Evolutionary conservation across 2,113 vertebrate genomes (phyloP).

Genomic region (Ovis canadensis): DNA sequence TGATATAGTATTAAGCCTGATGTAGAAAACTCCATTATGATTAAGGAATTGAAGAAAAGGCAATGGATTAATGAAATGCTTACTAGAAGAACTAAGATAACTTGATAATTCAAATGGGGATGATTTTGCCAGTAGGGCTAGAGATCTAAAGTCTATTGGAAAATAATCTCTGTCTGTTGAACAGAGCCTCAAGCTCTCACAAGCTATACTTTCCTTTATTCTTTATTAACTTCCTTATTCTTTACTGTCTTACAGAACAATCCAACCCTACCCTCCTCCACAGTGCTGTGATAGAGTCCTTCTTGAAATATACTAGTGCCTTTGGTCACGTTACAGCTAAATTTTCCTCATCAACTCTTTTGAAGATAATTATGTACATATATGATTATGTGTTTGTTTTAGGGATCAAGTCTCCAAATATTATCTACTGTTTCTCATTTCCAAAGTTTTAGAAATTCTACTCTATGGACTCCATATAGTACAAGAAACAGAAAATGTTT

Average conservation of each 20-base stretch:
- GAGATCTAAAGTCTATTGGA: neutral
- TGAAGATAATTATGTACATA: neutral
- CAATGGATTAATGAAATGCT: neutral
- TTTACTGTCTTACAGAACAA: neutral
- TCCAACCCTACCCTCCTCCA: rapidly evolving
- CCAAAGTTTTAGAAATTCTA: neutral
- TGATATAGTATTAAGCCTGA: neutral
- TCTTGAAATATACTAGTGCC: neutral
- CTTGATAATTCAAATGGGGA: neutral
- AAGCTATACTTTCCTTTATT: neutral
- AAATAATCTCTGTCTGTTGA: neutral
- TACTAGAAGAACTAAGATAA: neutral
- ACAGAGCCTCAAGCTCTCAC: neutral
- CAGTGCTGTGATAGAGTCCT: neutral
- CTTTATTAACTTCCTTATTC: neutral
- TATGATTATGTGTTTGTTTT: neutral
- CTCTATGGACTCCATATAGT: neutral
- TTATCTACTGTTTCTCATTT: neutral
- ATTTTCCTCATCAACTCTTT: neutral
- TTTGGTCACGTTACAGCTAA: neutral
- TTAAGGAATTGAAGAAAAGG: neutral
- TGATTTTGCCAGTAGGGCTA: neutral
- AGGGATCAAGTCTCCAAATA: neutral
- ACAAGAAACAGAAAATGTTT: neutral
- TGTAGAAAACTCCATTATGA: neutral